Conservation (phyloP, 2,797 vertebrate genomes). For the Columba guinea region DNA sequence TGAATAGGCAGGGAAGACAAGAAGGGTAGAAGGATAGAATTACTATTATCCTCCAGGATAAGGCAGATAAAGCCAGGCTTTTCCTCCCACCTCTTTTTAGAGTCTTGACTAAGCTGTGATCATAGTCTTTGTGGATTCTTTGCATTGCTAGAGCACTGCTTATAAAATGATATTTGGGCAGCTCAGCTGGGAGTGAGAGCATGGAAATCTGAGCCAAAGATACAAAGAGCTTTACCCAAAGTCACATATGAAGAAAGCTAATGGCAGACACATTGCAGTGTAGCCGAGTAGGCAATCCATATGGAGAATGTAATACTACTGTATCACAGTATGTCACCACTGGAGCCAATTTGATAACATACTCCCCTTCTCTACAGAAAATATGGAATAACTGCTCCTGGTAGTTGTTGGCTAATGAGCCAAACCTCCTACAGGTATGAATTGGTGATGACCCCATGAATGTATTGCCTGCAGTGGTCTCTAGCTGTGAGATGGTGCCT, state of each 20-base stretch:
- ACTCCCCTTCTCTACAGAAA: not conserved
- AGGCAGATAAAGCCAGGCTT: not conserved
- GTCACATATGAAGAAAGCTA: not conserved
- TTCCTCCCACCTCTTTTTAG: not conserved
- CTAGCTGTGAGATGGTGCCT: not conserved
- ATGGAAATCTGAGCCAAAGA: not conserved
- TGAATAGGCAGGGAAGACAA: not conserved
- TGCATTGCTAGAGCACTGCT: not conserved
- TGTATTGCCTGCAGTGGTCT: not conserved
- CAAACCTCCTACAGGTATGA: not conserved
- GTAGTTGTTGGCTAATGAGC: not conserved
- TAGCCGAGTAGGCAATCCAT: not conserved
- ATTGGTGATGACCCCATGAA: not conserved
- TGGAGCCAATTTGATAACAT: not conserved
- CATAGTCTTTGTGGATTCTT: not conserved
- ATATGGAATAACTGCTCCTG: not conserved
- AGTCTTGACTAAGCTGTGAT: not conserved
- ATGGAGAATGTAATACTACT: not conserved
- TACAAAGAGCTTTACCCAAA: not conserved
- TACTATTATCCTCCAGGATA: not conserved
- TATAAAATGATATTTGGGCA: not conserved
- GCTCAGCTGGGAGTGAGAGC: slow-evolving; percentile 1
- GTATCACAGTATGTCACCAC: not conserved
- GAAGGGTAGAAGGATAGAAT: not conserved
- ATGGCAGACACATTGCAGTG: not conserved